Conservation (phyloP, 1,140 invertebrate species). For the Drosophila paulistorum region DNA sequence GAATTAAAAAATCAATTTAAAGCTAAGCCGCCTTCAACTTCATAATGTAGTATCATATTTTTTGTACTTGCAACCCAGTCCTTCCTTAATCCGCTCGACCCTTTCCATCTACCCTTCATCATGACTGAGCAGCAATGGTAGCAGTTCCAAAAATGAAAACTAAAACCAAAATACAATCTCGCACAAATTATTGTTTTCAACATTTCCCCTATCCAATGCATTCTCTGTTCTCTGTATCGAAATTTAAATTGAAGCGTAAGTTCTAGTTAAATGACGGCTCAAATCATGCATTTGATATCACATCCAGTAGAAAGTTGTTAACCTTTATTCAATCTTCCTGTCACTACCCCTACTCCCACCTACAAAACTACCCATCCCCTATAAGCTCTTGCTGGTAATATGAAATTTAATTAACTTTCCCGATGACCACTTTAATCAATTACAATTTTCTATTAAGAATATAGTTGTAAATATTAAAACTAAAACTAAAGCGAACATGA, state of each 20-base stretch:
- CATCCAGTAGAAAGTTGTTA: conserved; percentile 74
- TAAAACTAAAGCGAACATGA: not conserved
- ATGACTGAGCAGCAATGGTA: conserved; percentile 81
- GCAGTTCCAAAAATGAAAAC: conserved; percentile 77
- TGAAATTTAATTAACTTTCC: conserved; percentile 79
- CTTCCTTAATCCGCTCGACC: conserved; percentile 19
- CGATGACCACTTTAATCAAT: conserved; percentile 61
- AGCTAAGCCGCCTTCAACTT: not conserved
- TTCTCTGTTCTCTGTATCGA: conserved; percentile 70
- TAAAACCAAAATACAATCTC: conserved; percentile 47
- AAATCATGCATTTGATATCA: conserved; percentile 58
- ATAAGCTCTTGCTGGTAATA: conserved; percentile 11
- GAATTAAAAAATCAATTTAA: not conserved
- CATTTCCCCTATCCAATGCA: conserved; percentile 66
- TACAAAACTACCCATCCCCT: conserved; percentile 5
- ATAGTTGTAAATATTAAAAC: conserved; percentile 40
- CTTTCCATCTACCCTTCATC: conserved; percentile 50
- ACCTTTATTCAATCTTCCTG: conserved; percentile 35
- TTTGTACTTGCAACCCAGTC: conserved; percentile 54
- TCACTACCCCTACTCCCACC: conserved; percentile 19
- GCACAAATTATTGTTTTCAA: conserved; percentile 69
- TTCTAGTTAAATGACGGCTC: conserved; percentile 25
- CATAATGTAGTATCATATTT: conserved; percentile 39
- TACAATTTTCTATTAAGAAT: conserved; percentile 38
- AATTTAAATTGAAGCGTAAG: conserved; percentile 49